A percentile compares a stretch with the other conserved stretches of the same genome.
phyloP scores from a whole-genome alignment of 2,888 invertebrate species.

The Elysia crispata region DNA sequence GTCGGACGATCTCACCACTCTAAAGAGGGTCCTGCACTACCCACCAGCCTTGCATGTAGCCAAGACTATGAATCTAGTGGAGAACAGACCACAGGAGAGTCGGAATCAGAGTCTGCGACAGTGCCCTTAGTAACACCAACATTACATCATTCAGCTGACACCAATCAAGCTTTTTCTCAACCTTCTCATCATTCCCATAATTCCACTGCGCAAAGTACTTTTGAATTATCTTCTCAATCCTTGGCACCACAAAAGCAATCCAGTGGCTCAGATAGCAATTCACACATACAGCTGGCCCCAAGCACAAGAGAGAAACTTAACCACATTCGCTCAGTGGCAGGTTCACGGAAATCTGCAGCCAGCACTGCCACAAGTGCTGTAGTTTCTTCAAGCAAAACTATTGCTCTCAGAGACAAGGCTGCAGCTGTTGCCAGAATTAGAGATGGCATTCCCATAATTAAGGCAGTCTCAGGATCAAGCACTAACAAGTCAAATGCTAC shows the following conservation, averaged over 20 bases:
- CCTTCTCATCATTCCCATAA: background rate
- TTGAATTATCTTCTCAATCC: too few species aligned
- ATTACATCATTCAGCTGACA: background rate
- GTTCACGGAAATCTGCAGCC: slow-evolving; percentile 38
- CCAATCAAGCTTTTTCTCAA: background rate
- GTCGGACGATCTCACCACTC: slow-evolving; percentile 51
- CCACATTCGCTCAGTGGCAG: slow-evolving; percentile 47
- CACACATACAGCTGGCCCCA: background rate
- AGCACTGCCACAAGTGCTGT: background rate
- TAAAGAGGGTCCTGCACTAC: slow-evolving; percentile 56
- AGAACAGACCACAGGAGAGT: slow-evolving; percentile 58
- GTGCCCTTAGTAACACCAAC: background rate
- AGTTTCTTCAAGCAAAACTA: slow-evolving; percentile 44
- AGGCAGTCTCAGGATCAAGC: background rate
- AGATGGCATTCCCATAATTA: background rate
- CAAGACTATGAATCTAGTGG: slow-evolving; percentile 68
- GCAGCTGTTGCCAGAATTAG: slow-evolving; percentile 29
- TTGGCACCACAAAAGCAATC: background rate
- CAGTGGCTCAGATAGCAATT: background rate
- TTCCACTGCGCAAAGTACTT: too few species aligned
- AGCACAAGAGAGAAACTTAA: slow-evolving; percentile 44
- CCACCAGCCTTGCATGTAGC: slow-evolving; percentile 59
- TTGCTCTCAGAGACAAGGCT: slow-evolving; percentile 16
- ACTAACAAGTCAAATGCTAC: background rate
- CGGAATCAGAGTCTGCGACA: slow-evolving; percentile 23